Evolutionary conservation across 2,888 invertebrate genomes (phyloP), one percentile per base, ranked within the genome.

Genomic region (Dasypolia templi): DNA sequence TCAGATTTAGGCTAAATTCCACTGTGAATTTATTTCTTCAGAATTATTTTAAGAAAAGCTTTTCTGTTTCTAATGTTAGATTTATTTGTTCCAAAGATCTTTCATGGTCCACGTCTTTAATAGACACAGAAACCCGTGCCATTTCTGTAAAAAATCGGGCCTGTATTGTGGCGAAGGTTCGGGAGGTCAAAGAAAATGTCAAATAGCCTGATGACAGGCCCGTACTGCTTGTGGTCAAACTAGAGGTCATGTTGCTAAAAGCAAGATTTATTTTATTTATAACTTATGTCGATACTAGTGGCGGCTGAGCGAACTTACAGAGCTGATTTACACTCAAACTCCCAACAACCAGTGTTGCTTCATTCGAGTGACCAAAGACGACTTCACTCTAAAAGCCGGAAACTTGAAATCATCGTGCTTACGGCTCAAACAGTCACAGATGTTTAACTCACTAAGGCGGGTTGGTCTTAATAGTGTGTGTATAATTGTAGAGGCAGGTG

Each of bases 241-340:
- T 85, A 83, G 77, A 87, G 86, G 85, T 81, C 80, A 75, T 61
- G 32, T 76, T 72, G 86, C 71, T 86, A 49, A 56, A 77, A 77
- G 76, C 81, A 70, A 75, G n/a, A 22, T 59, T 70, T 53, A n/a
- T 69, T 49, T 76, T 55, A 49, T 64, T 64, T 67, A 29, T 70
- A 53, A 58, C 14, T 29, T 70, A 44, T 55, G 12, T 32, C 14
- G 19, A 53, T 22, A 39, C 39, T 26, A 59, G 44, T 59, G 51
- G 29, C 53, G 70, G 29, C 29, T 46, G 44, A 66, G 39, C 17
- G 11, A 49, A 17, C 49, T 42, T 12, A 53, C 35, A 7, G 17
- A 51, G 29, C 26, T 42, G 12, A n/a, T 17, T 35, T 12, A 51
- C 14, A 22, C 11, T n/a, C 32, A 35, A 49, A 19, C 17, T 49